A percentile compares a stretch with the other conserved stretches of the same genome.
Conservation (phyloP, 2,888 invertebrate species). For the Prenolepis imparis region DNA sequence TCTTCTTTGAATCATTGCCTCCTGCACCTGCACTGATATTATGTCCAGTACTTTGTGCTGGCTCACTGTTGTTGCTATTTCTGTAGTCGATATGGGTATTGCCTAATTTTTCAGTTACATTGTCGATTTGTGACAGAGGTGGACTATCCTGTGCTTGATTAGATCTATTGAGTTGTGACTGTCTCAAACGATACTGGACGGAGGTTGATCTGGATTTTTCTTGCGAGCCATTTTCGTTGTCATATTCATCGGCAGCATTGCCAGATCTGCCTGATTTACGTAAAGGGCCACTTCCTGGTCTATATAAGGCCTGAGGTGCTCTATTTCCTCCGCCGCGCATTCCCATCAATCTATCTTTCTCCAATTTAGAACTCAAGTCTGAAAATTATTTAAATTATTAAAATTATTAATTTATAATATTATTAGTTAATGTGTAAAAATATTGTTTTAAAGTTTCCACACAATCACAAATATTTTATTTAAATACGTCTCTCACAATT, state of each 20-base stretch:
- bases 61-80: constrained; percentile 79
- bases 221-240: constrained; percentile 81
- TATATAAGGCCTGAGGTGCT: constrained; percentile 91
- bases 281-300: constrained; percentile 92
- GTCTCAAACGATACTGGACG: constrained; percentile 82
- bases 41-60: constrained; percentile 73
- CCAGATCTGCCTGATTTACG: constrained; percentile 90
- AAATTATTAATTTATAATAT: background rate
- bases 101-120: constrained; percentile 79
- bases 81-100: constrained; percentile 80
- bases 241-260: constrained; percentile 88
- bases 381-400: constrained; percentile 52
- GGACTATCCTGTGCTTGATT: constrained; percentile 73
- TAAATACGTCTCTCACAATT: background rate
- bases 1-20: constrained; percentile 79
- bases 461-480: constrained; percentile 14
- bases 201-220: constrained; percentile 79
- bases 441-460: background rate
- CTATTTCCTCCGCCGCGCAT: constrained; percentile 88
- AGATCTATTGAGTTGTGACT: constrained; percentile 76
- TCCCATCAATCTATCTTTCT: constrained; percentile 83
- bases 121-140: constrained; percentile 76
- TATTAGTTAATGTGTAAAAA: background rate
- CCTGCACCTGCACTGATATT: constrained; percentile 75
- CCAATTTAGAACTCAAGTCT: constrained; percentile 79